A percentile compares a stretch with the other conserved stretches of the same genome.
Conservation (phyloP, 2,113 vertebrate species). For the Typhlomys cinereus region DNA sequence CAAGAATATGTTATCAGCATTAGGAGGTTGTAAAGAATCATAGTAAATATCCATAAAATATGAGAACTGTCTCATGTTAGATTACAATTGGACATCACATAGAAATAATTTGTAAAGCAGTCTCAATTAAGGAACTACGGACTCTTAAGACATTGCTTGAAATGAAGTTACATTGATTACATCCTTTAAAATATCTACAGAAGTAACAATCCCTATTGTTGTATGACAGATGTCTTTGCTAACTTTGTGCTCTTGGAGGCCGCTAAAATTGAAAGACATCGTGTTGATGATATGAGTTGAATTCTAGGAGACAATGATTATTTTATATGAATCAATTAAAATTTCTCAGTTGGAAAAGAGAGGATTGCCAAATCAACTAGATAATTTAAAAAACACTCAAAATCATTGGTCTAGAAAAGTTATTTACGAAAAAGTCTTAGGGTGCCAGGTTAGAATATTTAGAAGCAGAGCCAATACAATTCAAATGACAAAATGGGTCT, state of each 20-base stretch:
- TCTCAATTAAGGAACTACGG: background rate
- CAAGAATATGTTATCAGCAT: background rate
- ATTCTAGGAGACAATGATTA: background rate
- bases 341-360: slow-evolving; percentile 38
- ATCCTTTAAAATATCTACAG: background rate
- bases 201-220: background rate
- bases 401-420: background rate
- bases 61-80: background rate
- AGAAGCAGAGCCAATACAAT: background rate
- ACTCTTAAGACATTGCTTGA: background rate
- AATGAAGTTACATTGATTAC: background rate
- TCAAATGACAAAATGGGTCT: background rate
- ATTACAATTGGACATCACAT: background rate
- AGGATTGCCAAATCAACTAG: background rate
- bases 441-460: background rate
- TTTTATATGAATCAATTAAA: slow-evolving; percentile 45
- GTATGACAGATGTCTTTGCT: background rate
- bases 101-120: background rate
- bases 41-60: background rate
- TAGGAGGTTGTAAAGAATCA: slow-evolving; percentile 7
- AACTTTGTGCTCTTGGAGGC: background rate
- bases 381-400: background rate
- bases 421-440: background rate
- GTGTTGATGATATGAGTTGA: background rate
- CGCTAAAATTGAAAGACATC: background rate